Percentiles rank a stretch among this genome's conserved stretches.
phyloP scores from a whole-genome alignment of 1,140 invertebrate species.

The Orchesella cincta region DNA sequence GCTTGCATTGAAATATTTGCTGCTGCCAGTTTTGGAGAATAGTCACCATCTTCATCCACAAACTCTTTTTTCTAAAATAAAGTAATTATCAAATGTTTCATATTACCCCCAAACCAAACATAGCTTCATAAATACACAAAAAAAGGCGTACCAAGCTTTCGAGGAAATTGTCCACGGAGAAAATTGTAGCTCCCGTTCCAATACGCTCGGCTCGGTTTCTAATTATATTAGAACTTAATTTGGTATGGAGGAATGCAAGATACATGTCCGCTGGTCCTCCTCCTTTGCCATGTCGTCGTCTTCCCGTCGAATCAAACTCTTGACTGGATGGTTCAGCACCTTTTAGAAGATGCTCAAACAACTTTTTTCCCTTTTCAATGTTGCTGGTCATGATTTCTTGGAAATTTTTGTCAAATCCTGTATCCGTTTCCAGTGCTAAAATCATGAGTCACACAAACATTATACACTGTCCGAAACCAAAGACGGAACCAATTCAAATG shows the following conservation, averaged over 20 bases:
- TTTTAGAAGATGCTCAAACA: slow-evolving; percentile 31
- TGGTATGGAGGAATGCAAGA: slow-evolving; percentile 44
- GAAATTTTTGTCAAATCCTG: slow-evolving; percentile 17
- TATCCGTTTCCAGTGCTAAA: slow-evolving; percentile 21
- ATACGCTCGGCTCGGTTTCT: slow-evolving; percentile 31
- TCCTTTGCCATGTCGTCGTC: background rate
- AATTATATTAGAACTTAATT: slow-evolving; percentile 37
- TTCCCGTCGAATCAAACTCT: background rate
- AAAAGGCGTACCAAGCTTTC: slow-evolving; percentile 26
- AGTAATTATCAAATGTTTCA: background rate
- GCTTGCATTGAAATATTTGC: slow-evolving; percentile 1
- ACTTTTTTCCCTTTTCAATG: slow-evolving; percentile 13
- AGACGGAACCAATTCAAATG: background rate
- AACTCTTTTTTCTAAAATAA: slow-evolving; percentile 11
- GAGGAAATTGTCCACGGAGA: slow-evolving; percentile 34
- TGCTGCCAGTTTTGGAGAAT: background rate
- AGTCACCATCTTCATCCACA: slow-evolving; percentile 4
- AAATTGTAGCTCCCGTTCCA: slow-evolving; percentile 33
- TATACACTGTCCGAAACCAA: background rate
- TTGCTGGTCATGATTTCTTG: slow-evolving; percentile 27
- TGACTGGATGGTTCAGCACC: background rate
- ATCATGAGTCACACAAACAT: background rate
- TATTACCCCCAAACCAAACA: background rate
- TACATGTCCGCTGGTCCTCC: slow-evolving; percentile 43
- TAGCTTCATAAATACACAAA: background rate